phyloP scores from a whole-genome alignment of 2,888 invertebrate genomes.

The Ormyrus nitidulus region DNA sequence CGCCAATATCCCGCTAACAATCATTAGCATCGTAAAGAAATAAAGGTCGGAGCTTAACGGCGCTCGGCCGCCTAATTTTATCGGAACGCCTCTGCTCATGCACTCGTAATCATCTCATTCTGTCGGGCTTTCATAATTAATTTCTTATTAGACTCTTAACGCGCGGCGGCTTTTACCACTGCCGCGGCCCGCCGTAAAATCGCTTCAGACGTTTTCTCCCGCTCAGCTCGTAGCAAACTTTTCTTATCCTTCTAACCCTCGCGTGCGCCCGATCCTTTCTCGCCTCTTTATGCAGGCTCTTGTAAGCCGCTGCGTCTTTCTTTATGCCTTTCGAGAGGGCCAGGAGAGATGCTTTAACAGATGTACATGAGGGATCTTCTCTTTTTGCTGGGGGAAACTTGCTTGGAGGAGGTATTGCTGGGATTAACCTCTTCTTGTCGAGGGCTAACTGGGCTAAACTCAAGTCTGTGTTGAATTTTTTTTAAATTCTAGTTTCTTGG shows the following conservation, averaged over 20 bases:
- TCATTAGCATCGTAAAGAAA: constrained; percentile 34
- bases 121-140: constrained; percentile 47
- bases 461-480: too few species aligned
- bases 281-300: too few species aligned
- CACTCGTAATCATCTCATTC: constrained; percentile 49
- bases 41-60: background rate
- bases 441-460: too few species aligned
- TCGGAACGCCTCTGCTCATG: constrained; percentile 24
- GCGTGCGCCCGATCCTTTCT: background rate
- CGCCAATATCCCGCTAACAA: background rate
- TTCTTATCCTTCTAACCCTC: constrained; percentile 53
- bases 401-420: too few species aligned
- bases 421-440: too few species aligned
- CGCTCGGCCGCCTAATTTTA: constrained; percentile 36
- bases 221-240: constrained; percentile 41
- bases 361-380: too few species aligned
- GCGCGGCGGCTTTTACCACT: constrained; percentile 54
- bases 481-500: too few species aligned
- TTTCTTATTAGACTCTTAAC: constrained; percentile 55
- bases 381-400: too few species aligned
- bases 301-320: background rate
- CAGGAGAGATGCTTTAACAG: too few species aligned
- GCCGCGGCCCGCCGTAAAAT: constrained; percentile 45
- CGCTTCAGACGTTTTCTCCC: constrained; percentile 40
- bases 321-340: background rate